Conservation (phyloP, 2,888 invertebrate species). For the Busseola fusca region DNA sequence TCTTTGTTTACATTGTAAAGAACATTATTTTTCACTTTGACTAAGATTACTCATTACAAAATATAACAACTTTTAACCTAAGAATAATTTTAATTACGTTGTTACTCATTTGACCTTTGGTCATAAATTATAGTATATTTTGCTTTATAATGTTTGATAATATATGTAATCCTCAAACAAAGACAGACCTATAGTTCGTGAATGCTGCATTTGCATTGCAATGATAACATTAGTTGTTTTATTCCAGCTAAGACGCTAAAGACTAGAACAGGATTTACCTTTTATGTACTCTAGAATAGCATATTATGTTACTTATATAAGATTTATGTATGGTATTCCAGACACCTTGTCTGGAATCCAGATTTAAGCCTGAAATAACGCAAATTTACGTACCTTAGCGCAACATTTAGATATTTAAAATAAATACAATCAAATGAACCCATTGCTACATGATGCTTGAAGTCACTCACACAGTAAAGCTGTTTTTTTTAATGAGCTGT, state of each 20-base stretch:
- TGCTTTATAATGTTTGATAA: slow-evolving; percentile 19
- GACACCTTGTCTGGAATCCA: not conserved
- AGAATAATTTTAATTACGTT: slow-evolving; percentile 29
- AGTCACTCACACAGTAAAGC: not conserved
- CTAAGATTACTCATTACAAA: slow-evolving; percentile 37
- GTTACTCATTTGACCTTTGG: slow-evolving; percentile 47
- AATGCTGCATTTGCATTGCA: slow-evolving; percentile 25
- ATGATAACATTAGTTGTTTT: slow-evolving; percentile 25
- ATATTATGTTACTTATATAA: not conserved
- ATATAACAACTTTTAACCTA: slow-evolving; percentile 22
- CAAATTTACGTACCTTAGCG: not conserved
- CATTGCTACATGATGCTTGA: not conserved
- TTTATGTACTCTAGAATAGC: not conserved
- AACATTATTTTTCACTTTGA: slow-evolving; percentile 40
- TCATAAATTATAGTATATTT: slow-evolving; percentile 13
- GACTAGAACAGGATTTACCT: not conserved
- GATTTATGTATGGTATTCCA: not conserved
- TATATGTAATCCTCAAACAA: slow-evolving; percentile 18
- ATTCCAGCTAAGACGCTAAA: slow-evolving; percentile 16
- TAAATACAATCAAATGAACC: not conserved
- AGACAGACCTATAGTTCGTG: slow-evolving; percentile 11
- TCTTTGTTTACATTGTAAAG: slow-evolving; percentile 39
- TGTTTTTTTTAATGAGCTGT: not conserved
- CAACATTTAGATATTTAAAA: not conserved
- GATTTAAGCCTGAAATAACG: not conserved